These are phyloP conservation scores for Varanus salvator DNA, from an alignment of 2,113 vertebrate species.

Conservation along the genomic window DNA sequence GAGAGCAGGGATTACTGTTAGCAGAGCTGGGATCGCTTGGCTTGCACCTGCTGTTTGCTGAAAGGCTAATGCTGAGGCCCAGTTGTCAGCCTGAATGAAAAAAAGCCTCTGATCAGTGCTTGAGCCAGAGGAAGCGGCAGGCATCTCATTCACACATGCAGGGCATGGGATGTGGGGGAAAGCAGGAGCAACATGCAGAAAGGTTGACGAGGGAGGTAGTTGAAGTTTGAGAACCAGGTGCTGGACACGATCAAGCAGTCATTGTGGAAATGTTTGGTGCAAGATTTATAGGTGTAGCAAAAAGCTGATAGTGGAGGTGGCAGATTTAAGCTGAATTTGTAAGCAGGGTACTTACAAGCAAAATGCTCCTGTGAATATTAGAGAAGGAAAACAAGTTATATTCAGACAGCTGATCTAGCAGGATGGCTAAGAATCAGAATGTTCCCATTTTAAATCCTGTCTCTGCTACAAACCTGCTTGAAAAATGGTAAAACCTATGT, in stretches of 20 bases:
- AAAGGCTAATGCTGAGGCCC: constrained; percentile 69
- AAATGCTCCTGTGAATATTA: neutral
- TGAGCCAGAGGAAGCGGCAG: constrained; percentile 37
- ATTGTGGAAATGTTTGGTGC: neutral
- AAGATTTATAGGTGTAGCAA: neutral
- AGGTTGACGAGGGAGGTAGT: neutral
- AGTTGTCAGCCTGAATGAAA: constrained; percentile 64
- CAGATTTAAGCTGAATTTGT: neutral
- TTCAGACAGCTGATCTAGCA: neutral
- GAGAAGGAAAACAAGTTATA: neutral
- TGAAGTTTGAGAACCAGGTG: neutral
- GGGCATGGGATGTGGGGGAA: neutral
- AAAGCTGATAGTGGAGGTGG: neutral
- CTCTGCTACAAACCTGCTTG: neutral
- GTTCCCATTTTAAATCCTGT: neutral
- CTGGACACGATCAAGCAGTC: neutral
- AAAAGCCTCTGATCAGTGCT: neutral
- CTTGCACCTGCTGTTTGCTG: constrained; percentile 72
- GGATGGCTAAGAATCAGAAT: neutral
- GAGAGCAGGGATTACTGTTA: constrained; percentile 54
- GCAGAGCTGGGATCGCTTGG: constrained; percentile 31
- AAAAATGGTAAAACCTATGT: neutral
- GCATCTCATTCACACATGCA: neutral
- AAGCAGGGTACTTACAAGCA: neutral
- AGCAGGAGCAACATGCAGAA: neutral